A percentile compares a stretch with the other conserved stretches of the same genome.
phyloP scores from a whole-genome alignment of 37 sponge, comb jelly and placozoan genomes.

The Halichondria panicea region DNA sequence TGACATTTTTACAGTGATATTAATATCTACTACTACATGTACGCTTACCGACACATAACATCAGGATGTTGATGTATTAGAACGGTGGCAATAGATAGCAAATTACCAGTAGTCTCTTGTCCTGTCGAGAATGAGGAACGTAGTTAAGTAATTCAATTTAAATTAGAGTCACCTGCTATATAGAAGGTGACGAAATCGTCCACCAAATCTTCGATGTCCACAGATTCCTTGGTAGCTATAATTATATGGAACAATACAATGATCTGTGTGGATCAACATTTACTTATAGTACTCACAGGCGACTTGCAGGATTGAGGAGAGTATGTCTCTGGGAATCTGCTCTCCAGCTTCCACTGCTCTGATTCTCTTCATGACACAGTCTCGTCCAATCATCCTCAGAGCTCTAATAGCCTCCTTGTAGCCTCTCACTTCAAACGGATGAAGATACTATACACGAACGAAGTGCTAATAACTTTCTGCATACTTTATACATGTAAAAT shows the following conservation, averaged over 20 bases:
- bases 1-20: no score
- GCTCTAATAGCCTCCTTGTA: slow-evolving; percentile 5
- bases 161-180: neutral
- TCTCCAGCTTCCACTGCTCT: neutral
- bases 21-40: no score
- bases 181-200: slow-evolving; percentile 8
- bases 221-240: no score
- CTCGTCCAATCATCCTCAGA: slow-evolving; percentile 1
- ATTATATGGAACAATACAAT: no score
- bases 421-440: slow-evolving; percentile 3
- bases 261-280: neutral
- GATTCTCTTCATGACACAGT: slow-evolving; percentile 1
- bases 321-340: slow-evolving; percentile 4
- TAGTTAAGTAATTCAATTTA: neutral
- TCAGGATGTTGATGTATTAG: neutral
- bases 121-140: neutral
- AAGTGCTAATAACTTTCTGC: no score
- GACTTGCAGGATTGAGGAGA: neutral
- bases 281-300: neutral
- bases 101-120: slow-evolving; percentile 4
- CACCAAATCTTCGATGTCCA: slow-evolving; percentile 2
- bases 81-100: neutral
- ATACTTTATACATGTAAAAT: no score
- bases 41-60: neutral
- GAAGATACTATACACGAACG: neutral